phyloP scores from a whole-genome alignment of 2,797 vertebrate genomes.

The Fundulus diaphanus region DNA sequence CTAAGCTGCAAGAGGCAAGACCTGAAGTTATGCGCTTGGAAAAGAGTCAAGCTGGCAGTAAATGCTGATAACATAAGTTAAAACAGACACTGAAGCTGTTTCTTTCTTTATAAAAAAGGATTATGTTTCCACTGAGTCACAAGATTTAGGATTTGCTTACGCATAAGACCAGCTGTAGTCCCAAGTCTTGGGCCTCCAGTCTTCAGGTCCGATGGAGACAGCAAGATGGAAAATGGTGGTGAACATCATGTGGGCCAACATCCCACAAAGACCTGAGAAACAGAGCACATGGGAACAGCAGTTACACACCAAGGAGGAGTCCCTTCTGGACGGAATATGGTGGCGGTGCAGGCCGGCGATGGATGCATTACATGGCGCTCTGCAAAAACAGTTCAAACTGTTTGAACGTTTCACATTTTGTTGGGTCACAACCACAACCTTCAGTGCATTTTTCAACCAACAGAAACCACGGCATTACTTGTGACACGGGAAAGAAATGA shows the following conservation, averaged over 20 bases:
- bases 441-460: too few relatives aligned
- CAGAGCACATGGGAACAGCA: slow-evolving; percentile 3
- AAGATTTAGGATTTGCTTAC: slow-evolving; percentile 62
- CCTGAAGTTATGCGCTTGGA: not conserved
- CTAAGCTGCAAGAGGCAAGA: slow-evolving; percentile 77
- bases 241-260: slow-evolving; percentile 89
- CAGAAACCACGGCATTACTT: not conserved
- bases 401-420: too few relatives aligned
- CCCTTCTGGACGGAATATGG: not conserved
- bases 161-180: slow-evolving; percentile 93
- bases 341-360: not conserved
- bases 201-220: slow-evolving; percentile 89
- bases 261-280: slow-evolving; percentile 83
- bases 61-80: not conserved
- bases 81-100: not conserved
- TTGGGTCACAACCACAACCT: too few relatives aligned
- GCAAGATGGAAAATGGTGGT: slow-evolving; percentile 91
- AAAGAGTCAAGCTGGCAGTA: not conserved
- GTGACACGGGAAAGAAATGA: not conserved
- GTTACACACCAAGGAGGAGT: not conserved
- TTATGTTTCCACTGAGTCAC: not conserved
- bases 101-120: not conserved
- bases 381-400: not conserved
- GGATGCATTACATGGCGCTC: not conserved
- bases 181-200: slow-evolving; percentile 93